A percentile compares a stretch with the other conserved stretches of the same genome.
Conservation (phyloP, 2,113 vertebrate species). For the Calypte anna region DNA sequence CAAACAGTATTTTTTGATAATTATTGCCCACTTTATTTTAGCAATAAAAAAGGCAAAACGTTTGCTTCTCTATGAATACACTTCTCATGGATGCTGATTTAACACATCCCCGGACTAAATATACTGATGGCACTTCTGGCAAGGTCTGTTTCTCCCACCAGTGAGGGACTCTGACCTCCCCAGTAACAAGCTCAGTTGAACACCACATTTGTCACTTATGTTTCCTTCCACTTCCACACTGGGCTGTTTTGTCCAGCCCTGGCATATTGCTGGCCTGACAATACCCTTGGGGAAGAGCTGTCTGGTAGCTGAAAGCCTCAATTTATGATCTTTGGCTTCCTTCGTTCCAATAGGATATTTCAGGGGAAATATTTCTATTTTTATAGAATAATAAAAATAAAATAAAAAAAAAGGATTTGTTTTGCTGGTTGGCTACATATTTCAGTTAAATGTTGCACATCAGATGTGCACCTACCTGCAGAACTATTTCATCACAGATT, state of each 20-base stretch:
- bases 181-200: not conserved
- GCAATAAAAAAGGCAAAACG: not conserved
- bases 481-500: not conserved
- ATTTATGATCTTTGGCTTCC: not conserved
- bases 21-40: not conserved
- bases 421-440: not conserved
- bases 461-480: not conserved
- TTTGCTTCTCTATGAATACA: not conserved
- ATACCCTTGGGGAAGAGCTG: not conserved
- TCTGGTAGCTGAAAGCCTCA: not conserved
- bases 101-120: not conserved
- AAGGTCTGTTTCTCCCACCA: not conserved
- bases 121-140: not conserved
- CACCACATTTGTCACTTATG: not conserved
- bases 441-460: not conserved
- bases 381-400: not conserved
- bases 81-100: not conserved
- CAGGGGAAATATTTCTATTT: not conserved
- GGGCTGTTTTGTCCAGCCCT: not conserved
- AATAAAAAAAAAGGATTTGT: not conserved
- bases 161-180: not conserved
- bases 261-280: constrained; percentile 4
- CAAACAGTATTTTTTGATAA: not conserved
- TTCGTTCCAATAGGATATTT: not conserved
- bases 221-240: constrained; percentile 4